Evolutionary conservation across 2,888 invertebrate species (phyloP), one percentile per base, ranked within the genome.

Genomic region (Scaptodrosophila latifasciaeformis): DNA sequence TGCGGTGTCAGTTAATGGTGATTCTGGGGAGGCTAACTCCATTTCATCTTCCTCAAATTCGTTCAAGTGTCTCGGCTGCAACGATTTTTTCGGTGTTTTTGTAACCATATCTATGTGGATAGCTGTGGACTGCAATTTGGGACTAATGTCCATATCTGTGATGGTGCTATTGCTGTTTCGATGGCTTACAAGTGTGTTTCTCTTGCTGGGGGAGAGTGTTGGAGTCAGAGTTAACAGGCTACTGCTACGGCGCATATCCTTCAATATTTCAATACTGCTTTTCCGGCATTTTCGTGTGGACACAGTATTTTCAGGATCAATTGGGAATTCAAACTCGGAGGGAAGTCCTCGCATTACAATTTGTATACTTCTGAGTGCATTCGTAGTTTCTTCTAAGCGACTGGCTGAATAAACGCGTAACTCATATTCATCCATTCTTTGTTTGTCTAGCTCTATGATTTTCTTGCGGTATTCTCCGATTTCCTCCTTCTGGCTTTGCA

Each of bases 361-460:
- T n/a, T n/a, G n/a, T n/a, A n/a, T n/a, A n/a, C n/a, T n/a, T n/a
- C n/a, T n/a, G n/a, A n/a, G n/a, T n/a, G n/a, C n/a, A n/a, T n/a
- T n/a, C n/a, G n/a, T n/a, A n/a, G n/a, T n/a, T n/a, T n/a, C n/a
- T n/a, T n/a, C n/a, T n/a, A n/a, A n/a, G n/a, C n/a, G n/a, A n/a
- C n/a, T n/a, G n/a, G n/a, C n/a, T n/a, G n/a, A n/a, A n/a, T n/a
- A n/a, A 2, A 37, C 37, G 13, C 53, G 49, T 6, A 6, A 10
- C 3, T 37, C 56, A 18, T 49, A 53, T 19, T 62, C 60, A 2
- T 64, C 49, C 47, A 64, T 27, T 0, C 62, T 13, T 30, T 64
- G 52, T 10, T n/a, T 31, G 13, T 50, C 56, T 18, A 62, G 29
- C 9, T 17, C 5, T 1, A 59, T 15, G 18, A 67, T 30, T 50